phyloP scores from a whole-genome alignment of 2,888 invertebrate genomes.

The Gari tellinella region DNA sequence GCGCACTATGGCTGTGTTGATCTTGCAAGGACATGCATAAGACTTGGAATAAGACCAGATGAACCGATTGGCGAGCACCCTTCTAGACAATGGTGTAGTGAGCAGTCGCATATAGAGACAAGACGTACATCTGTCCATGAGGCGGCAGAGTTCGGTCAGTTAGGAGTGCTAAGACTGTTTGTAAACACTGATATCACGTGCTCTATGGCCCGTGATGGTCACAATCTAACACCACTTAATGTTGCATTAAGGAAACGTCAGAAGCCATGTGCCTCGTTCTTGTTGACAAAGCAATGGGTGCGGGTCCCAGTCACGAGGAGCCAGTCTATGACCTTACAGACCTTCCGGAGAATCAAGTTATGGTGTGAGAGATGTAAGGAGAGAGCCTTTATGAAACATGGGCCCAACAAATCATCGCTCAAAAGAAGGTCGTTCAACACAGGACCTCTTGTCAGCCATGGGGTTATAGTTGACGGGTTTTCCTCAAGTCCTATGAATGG shows the following conservation, averaged over 20 bases:
- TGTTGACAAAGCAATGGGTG: slow-evolving; percentile 84
- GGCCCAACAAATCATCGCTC: slow-evolving; percentile 77
- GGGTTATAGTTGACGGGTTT: slow-evolving; percentile 79
- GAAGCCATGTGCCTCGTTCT: slow-evolving; percentile 82
- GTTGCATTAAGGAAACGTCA: slow-evolving; percentile 80
- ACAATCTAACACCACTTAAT: slow-evolving; percentile 80
- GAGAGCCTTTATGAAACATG: slow-evolving; percentile 74
- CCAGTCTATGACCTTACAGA: slow-evolving; percentile 75
- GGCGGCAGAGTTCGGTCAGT: slow-evolving; percentile 80
- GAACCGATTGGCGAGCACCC: slow-evolving; percentile 83
- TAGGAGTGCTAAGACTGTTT: slow-evolving; percentile 80
- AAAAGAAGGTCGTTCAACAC: slow-evolving; percentile 66
- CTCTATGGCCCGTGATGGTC: slow-evolving; percentile 81
- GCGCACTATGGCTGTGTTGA: slow-evolving; percentile 83
- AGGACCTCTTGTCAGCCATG: slow-evolving; percentile 77
- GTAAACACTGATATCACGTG: slow-evolving; percentile 80
- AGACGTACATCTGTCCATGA: slow-evolving; percentile 81
- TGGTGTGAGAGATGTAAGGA: slow-evolving; percentile 82
- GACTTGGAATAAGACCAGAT: slow-evolving; percentile 78
- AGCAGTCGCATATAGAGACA: slow-evolving; percentile 78
- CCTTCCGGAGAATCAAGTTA: slow-evolving; percentile 76
- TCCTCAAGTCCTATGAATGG: slow-evolving; percentile 78
- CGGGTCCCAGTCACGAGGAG: slow-evolving; percentile 76
- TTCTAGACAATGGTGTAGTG: slow-evolving; percentile 78
- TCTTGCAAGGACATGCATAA: slow-evolving; percentile 76